Evolutionary conservation across 92 coral and sea anemone genomes (phyloP).

Genomic region (Epizoanthus stellaris): DNA sequence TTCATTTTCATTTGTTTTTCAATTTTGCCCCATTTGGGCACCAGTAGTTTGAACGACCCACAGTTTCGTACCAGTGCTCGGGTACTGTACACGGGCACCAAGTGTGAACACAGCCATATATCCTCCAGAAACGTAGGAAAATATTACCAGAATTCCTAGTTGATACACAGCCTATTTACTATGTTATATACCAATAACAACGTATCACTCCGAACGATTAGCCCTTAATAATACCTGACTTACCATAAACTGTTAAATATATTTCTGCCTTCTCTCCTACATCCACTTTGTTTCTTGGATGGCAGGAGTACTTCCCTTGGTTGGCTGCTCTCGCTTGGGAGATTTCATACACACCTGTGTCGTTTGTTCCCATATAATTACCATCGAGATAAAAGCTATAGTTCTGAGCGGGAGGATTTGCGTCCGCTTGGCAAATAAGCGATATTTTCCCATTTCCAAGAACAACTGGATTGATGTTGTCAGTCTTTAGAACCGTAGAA

Average conservation of each 20-base stretch:
- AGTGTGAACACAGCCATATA: too few relatives aligned
- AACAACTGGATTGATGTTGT: conserved; percentile 59
- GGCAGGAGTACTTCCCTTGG: conserved; percentile 66
- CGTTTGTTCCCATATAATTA: conserved; percentile 42
- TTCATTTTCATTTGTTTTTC: too few relatives aligned
- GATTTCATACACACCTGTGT: conserved; percentile 55
- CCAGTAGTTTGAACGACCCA: too few relatives aligned
- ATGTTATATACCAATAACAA: too few relatives aligned
- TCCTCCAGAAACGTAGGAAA: too few relatives aligned
- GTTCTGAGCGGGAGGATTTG: conserved; percentile 73
- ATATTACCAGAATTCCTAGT: too few relatives aligned
- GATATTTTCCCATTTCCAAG: conserved; percentile 68
- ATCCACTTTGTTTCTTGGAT: conserved; percentile 67
- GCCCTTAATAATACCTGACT: neutral
- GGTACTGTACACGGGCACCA: too few relatives aligned
- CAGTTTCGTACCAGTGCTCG: too few relatives aligned
- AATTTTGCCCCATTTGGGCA: too few relatives aligned
- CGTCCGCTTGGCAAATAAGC: conserved; percentile 67
- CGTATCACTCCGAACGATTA: too few relatives aligned
- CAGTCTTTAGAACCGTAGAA: conserved; percentile 55
- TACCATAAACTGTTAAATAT: conserved; percentile 61
- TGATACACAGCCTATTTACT: too few relatives aligned
- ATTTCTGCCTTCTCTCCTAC: conserved; percentile 55
- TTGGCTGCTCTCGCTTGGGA: conserved; percentile 60
- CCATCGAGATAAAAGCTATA: conserved; percentile 65